Base-by-base conservation (phyloP, 2,797 vertebrate genomes). In the Limnodromus scolopaceus region DNA sequence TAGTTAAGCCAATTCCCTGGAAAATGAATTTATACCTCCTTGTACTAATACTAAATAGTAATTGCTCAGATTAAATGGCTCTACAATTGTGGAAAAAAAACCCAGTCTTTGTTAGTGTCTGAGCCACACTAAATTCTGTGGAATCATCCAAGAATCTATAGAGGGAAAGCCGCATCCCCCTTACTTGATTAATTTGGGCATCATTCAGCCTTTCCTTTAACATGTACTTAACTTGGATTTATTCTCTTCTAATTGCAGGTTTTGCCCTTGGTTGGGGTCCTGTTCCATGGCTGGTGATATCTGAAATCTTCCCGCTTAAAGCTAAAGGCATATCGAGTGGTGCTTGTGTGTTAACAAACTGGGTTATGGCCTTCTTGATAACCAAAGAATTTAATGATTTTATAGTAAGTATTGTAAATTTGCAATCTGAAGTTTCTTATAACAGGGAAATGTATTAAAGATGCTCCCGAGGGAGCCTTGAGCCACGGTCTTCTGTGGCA, bases 201-300 rank as follows among this genome's bases (percentile, higher is more conserved):
- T 51, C 13, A 12, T 57, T 91, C n/a, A 39, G 32, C 41, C 30
- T 57, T 74, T 22, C 48, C 34, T 60, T 72, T 53, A 20, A 25
- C 20, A 36, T 10, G 9, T 41, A 54, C 13, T 54, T 72, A 60
- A 84, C 12, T 48, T 58, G 53, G 5, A 27, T 63, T 95, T 91
- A 16, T 38, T 79, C 6, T 65, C 22, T 82, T 54, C 5, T 34
- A 84, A 72, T 53, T 71, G 6, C 92, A 99, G 99, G 99, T 63
- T 99, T 99, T 39, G 98, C 99, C 18, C 87, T 99, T 51, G 99
- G 99, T 27, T 99, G 99, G 99, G 99, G 99, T 48, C 99, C 99
- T 17, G 98, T 98, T 92, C 99, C 99, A 3, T 99, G 99, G 99
- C 97, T 99, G 64, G 94, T 99, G 92, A 98, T 99, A 99, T 98